phyloP scores from a whole-genome alignment of 2,797 vertebrate species.

The Gastrophryne carolinensis region DNA sequence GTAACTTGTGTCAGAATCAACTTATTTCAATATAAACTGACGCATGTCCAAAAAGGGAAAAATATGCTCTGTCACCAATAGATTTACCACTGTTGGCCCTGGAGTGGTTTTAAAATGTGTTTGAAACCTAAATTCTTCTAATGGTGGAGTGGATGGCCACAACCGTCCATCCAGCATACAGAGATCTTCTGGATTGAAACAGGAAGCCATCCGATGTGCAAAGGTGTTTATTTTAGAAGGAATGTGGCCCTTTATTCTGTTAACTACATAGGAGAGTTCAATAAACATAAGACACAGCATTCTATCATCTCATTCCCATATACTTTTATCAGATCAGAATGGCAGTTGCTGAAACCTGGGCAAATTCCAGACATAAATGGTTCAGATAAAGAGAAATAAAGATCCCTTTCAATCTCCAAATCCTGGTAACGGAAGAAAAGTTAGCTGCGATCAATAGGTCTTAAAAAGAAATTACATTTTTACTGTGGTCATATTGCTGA shows the following conservation, averaged over 20 bases:
- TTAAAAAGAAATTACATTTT: slow-evolving; percentile 46
- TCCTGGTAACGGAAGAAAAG: slow-evolving; percentile 14
- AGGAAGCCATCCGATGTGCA: too few species aligned
- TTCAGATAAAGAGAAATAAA: slow-evolving; percentile 52
- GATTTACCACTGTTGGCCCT: too few species aligned
- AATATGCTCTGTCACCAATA: too few species aligned
- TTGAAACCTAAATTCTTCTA: too few species aligned
- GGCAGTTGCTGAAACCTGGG: slow-evolving; percentile 31
- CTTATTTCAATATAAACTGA: too few species aligned
- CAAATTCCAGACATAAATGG: slow-evolving; percentile 45
- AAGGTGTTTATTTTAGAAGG: slow-evolving; percentile 6
- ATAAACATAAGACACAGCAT: slow-evolving; percentile 6
- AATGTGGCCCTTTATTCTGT: not conserved
- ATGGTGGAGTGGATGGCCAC: too few species aligned
- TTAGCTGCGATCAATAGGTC: slow-evolving; percentile 40
- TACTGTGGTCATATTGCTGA: slow-evolving; percentile 34
- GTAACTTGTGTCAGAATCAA: too few species aligned
- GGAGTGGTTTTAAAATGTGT: too few species aligned
- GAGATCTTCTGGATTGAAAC: too few species aligned
- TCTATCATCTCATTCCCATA: slow-evolving; percentile 30
- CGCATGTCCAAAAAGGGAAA: too few species aligned
- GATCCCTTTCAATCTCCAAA: slow-evolving; percentile 23
- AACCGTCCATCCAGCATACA: too few species aligned
- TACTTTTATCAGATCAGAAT: slow-evolving; percentile 46
- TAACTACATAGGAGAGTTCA: slow-evolving; percentile 45